Evolutionary conservation across 35 echinoderm and acorn worm species (phyloP).

Genomic region (Chiridota heheva): DNA sequence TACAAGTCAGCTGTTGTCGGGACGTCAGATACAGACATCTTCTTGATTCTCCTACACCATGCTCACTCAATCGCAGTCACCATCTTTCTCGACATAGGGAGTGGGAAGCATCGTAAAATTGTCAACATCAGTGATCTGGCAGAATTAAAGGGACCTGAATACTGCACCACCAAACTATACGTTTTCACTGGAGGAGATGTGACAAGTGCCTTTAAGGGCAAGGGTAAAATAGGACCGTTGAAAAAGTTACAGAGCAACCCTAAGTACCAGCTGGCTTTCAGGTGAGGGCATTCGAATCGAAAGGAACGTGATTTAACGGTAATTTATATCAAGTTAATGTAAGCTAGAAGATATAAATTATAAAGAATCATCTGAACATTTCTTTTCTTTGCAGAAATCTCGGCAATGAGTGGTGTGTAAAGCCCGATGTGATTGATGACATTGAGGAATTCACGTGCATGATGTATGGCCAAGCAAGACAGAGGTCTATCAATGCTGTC

Average conservation of each 20-base stretch:
- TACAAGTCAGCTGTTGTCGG: conserved; percentile 59
- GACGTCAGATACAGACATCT: conserved; percentile 60
- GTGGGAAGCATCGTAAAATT: conserved; percentile 53
- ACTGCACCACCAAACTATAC: conserved; percentile 38
- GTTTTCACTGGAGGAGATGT: conserved; percentile 62
- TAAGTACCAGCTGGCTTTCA: conserved; percentile 53
- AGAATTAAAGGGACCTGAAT: conserved; percentile 28
- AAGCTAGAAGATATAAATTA: not conserved
- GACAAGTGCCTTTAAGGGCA: conserved; percentile 70
- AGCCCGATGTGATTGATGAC: conserved; percentile 29
- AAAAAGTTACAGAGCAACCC: conserved; percentile 66
- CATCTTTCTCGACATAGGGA: conserved; percentile 31
- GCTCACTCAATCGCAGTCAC: conserved; percentile 17
- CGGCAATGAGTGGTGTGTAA: conserved; percentile 47
- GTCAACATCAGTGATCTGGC: conserved; percentile 62
- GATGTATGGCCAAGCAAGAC: conserved; percentile 59
- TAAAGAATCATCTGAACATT: not conserved
- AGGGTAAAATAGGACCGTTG: conserved; percentile 65
- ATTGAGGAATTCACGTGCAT: conserved; percentile 61
- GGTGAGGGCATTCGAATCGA: not conserved
- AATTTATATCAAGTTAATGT: not conserved
- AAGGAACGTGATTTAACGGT: not conserved
- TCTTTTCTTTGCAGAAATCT: conserved; percentile 36
- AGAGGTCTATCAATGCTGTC: conserved; percentile 14
- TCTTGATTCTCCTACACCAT: conserved; percentile 64